Evolutionary conservation across 2,113 vertebrate species (phyloP), one percentile per base, ranked within the genome.

Genomic region (Hoplias malabaricus): DNA sequence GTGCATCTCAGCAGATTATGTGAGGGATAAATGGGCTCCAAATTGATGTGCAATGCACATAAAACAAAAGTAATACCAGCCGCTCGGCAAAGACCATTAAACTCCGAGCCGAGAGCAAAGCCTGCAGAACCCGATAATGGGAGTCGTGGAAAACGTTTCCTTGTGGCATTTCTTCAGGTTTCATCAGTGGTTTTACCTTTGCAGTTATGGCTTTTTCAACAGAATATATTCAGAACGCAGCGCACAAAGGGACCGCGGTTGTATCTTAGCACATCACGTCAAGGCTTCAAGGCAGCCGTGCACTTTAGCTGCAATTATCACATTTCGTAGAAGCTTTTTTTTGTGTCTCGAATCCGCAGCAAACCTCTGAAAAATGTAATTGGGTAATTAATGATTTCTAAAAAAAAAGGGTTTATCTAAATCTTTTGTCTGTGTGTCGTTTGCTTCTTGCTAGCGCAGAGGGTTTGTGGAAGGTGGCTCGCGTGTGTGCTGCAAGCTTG

Each of bases 11-110:
- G 46, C 76, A 69, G 38, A 69, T 76, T 57, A 75, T 57, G 23
- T 14, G 42, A 65, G 16, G 53, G 75, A 86, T 82, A 79, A 82
- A 80, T 61, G 73, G 54, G 19, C 57, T 76, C 33, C 33, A 33
- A 73, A 84, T 76, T 71, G 75, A 80, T 77, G 57, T 56, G 65
- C 33, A 46, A 46, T 69, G 80, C 82, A 82, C 79, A 69, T 71
- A 69, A 82, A 77, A 77, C 46, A 83, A 85, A 73, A 65, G 54
- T 56, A 79, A 83, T 29, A 77, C 31, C 40, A 21, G 9, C 34
- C 54, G 5, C 69, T 73, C 36, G 16, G n/a, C n/a, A 57, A 70
- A 42, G 33, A 12, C 33, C 46, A 19, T 67, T 69, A 13, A 66
- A 40, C 8, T 31, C 53, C 5, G 31, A 40, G 38, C 31, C 21